A percentile compares a stretch with the other conserved stretches of the same genome.
Conservation (phyloP, 53 echinoderm and acorn worm species). For the Holothuria leucospilota region DNA sequence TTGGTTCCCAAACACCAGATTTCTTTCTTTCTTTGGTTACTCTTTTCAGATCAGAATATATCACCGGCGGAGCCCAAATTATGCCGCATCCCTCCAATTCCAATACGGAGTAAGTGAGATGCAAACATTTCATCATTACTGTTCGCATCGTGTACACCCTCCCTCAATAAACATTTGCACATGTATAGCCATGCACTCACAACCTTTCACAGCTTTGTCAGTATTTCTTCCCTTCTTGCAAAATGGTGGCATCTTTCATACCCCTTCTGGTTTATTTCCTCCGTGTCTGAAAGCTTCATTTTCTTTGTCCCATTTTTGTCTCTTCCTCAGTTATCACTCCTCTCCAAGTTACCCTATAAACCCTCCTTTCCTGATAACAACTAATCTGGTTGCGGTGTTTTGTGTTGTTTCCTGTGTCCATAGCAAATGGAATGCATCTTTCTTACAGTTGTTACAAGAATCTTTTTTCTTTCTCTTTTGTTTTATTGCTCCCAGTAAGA, state of each 20-base stretch:
- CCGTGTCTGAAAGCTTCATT: neutral
- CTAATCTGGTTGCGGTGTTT: neutral
- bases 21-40: conserved; percentile 37
- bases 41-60: conserved; percentile 97
- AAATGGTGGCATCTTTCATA: conserved; percentile 23
- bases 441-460: no score
- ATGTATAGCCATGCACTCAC: neutral
- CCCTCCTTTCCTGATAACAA: neutral
- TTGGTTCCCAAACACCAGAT: neutral
- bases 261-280: neutral
- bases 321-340: neutral
- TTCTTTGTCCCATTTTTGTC: neutral
- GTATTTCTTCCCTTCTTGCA: neutral
- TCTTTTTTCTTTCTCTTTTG: no score
- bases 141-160: conserved; percentile 6
- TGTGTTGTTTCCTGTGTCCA: no score
- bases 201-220: neutral
- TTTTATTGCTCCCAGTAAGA: neutral
- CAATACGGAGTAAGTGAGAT: conserved; percentile 95
- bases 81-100: conserved; percentile 96
- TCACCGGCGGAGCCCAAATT: conserved; percentile 96
- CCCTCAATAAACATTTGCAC: neutral
- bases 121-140: conserved; percentile 1
- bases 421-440: no score
- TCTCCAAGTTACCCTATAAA: neutral